phyloP scores from a whole-genome alignment of 2,888 invertebrate species.

The Laspeyria flexula region DNA sequence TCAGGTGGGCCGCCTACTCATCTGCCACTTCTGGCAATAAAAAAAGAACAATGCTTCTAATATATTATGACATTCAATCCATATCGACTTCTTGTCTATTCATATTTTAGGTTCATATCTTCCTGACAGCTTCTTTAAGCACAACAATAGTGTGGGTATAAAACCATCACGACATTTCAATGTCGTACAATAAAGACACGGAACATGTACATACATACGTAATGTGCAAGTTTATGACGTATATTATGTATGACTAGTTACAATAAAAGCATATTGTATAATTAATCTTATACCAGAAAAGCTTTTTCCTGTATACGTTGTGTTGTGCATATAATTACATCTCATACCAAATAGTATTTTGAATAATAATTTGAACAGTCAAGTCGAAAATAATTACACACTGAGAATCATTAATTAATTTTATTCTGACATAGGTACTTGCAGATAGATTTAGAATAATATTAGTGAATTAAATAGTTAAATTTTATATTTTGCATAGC shows the following conservation, averaged over 20 bases:
- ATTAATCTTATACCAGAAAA: constrained; percentile 21
- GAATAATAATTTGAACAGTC: no score
- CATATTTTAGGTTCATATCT: constrained; percentile 2
- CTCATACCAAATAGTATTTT: no score
- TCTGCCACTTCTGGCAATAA: background rate
- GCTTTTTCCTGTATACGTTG: constrained; percentile 13
- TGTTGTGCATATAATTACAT: no score
- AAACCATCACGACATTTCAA: constrained; percentile 44
- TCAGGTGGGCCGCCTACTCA: no score
- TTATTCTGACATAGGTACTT: no score
- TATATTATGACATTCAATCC: background rate
- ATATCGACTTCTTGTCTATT: background rate
- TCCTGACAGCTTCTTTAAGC: constrained; percentile 9
- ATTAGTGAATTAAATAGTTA: no score
- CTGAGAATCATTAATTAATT: no score
- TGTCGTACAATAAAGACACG: constrained; percentile 44
- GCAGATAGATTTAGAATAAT: no score
- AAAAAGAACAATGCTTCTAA: background rate
- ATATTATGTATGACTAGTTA: constrained; percentile 7
- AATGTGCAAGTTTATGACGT: constrained; percentile 24
- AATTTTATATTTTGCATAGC: no score
- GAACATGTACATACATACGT: constrained; percentile 23
- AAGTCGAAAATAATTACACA: no score
- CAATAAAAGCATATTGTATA: background rate
- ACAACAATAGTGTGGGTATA: constrained; percentile 18